Evolutionary conservation across 2,797 vertebrate genomes (phyloP).

Genomic region (Melanotaenia pygmaea): DNA sequence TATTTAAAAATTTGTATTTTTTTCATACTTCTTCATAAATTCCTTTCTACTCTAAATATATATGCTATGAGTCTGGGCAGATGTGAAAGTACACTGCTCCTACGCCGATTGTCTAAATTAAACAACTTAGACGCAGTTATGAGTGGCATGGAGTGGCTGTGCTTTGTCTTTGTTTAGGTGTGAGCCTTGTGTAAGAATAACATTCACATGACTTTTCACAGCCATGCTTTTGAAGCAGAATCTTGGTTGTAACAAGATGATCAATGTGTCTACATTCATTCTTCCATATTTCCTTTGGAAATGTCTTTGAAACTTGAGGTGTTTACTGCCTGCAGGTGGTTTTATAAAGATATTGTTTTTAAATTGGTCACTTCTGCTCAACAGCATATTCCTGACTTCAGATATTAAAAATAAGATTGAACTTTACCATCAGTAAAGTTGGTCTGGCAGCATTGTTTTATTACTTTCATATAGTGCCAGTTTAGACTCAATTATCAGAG

Average conservation of each 20-base stretch:
- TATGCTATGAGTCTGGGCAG: neutral
- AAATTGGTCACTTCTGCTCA: neutral
- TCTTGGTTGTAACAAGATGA: neutral
- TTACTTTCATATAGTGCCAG: neutral
- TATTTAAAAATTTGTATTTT: too few species aligned
- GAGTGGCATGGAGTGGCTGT: neutral
- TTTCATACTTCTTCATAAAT: neutral
- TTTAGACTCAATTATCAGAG: constrained; percentile 9
- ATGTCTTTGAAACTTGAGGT: neutral
- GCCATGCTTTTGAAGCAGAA: neutral
- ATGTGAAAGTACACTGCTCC: neutral
- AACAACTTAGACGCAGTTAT: neutral
- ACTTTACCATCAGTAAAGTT: neutral
- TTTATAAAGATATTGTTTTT: neutral
- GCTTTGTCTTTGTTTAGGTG: neutral
- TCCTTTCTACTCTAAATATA: neutral
- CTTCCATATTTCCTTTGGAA: neutral
- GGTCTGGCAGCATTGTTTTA: neutral
- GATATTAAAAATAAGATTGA: neutral
- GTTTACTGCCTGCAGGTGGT: neutral
- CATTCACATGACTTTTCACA: neutral
- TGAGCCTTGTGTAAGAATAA: neutral
- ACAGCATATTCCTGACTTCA: constrained; percentile 6
- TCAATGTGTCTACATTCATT: neutral
- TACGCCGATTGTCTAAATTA: neutral